Percentiles rank a stretch among this genome's conserved stretches.
These are phyloP conservation scores for Bimastos eiseni DNA, from an alignment of 2,888 invertebrate species.

Conservation along the genomic window DNA sequence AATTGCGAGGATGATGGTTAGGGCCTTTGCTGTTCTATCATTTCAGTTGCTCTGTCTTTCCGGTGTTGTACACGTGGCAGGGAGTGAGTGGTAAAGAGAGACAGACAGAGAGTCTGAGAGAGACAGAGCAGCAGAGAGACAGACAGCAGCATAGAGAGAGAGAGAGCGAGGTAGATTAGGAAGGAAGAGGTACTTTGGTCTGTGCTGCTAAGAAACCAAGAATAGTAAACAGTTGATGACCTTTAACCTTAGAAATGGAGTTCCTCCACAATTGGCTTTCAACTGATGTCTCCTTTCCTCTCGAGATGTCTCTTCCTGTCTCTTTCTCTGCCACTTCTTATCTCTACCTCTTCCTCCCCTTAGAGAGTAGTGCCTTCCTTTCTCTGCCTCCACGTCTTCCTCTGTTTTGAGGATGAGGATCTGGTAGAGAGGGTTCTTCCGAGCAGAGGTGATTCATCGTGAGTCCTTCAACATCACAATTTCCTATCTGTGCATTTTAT, in stretches of 20 bases:
- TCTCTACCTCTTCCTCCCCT: background rate
- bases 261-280: background rate
- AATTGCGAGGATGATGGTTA: background rate
- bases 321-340: background rate
- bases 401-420: background rate
- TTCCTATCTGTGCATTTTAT: no score
- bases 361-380: background rate
- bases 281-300: background rate
- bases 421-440: no score
- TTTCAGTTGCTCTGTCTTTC: background rate
- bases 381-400: background rate
- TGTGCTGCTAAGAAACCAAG: background rate
- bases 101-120: background rate
- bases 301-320: background rate
- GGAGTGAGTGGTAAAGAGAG: background rate
- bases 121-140: background rate
- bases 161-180: background rate
- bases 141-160: background rate
- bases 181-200: background rate
- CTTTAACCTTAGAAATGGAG: background rate
- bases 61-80: no score
- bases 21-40: background rate
- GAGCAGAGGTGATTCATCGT: background rate
- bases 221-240: background rate
- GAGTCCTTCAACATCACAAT: background rate